Evolutionary conservation across 2,888 invertebrate genomes (phyloP).

Genomic region (Patella pellucida): DNA sequence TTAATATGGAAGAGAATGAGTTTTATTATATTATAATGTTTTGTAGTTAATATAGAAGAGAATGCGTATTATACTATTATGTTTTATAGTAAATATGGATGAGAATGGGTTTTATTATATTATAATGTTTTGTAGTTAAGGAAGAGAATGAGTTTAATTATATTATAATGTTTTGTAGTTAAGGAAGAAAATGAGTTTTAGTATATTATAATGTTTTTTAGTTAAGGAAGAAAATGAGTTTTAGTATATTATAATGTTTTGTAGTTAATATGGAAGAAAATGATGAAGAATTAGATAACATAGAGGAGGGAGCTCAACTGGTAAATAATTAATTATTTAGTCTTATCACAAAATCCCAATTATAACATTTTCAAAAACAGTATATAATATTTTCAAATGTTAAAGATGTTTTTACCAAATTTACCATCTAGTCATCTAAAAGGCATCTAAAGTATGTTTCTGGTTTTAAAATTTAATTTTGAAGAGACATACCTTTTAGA

Average conservation of each 20-base stretch:
- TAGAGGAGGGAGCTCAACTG: constrained; percentile 79
- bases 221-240: constrained; percentile 75
- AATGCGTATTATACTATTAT: neutral
- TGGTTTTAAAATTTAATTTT: too few relatives aligned
- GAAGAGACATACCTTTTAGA: too few relatives aligned
- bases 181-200: constrained; percentile 74
- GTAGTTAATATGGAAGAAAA: constrained; percentile 73
- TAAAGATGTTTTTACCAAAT: too few relatives aligned
- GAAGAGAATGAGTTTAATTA: constrained; percentile 74
- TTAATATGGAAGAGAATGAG: neutral
- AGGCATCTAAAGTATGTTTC: too few relatives aligned
- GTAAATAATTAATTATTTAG: constrained; percentile 38
- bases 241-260: neutral
- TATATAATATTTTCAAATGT: too few relatives aligned
- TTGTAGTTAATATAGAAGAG: too few relatives aligned
- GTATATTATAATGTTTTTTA: constrained; percentile 22
- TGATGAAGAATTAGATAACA: constrained; percentile 80
- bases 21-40: neutral
- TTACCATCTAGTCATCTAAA: too few relatives aligned
- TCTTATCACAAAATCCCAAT: too few relatives aligned
- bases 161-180: constrained; percentile 37
- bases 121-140: constrained; percentile 45
- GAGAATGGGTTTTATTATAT: too few relatives aligned
- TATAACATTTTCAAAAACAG: too few relatives aligned
- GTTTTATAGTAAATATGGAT: neutral